Evolutionary conservation across 2,888 invertebrate species (phyloP).

Genomic region (Asteroscopus sphinx): DNA sequence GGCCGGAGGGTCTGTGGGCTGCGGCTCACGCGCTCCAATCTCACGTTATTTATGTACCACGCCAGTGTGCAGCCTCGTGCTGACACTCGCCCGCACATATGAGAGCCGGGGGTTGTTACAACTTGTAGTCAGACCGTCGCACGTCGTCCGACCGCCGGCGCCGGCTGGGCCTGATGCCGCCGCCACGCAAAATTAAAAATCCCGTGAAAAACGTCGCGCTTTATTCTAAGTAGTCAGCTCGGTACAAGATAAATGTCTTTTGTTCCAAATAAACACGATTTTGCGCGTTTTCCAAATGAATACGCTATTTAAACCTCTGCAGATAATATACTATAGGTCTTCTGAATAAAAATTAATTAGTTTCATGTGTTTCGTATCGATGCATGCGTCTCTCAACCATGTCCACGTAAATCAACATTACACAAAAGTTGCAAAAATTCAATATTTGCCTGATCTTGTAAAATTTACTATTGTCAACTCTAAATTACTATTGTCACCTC

Average conservation of each 20-base stretch:
- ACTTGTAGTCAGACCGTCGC: conserved; percentile 2
- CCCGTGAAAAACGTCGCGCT: conserved; percentile 37
- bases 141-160: conserved; percentile 8
- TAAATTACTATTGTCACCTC: too few species aligned
- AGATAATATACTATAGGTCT: too few species aligned
- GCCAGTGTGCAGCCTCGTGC: conserved; percentile 30
- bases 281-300: background rate
- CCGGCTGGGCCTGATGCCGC: background rate
- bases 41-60: conserved; percentile 68
- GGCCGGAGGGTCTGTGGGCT: conserved; percentile 55
- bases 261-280: conserved; percentile 8
- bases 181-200: conserved; percentile 45
- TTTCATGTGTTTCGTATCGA: too few species aligned
- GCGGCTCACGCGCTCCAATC: conserved; percentile 43
- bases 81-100: conserved; percentile 33
- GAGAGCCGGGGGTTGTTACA: conserved; percentile 42
- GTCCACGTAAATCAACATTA: too few species aligned
- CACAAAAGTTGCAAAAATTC: too few species aligned
- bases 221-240: conserved; percentile 31
- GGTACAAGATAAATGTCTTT: conserved; percentile 37
- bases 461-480: too few species aligned
- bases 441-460: too few species aligned
- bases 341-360: too few species aligned
- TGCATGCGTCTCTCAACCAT: too few species aligned
- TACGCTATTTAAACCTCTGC: too few species aligned